These are phyloP conservation scores for Trissolcus basalis DNA, from an alignment of 1,140 invertebrate genomes.

Conservation along the genomic window DNA sequence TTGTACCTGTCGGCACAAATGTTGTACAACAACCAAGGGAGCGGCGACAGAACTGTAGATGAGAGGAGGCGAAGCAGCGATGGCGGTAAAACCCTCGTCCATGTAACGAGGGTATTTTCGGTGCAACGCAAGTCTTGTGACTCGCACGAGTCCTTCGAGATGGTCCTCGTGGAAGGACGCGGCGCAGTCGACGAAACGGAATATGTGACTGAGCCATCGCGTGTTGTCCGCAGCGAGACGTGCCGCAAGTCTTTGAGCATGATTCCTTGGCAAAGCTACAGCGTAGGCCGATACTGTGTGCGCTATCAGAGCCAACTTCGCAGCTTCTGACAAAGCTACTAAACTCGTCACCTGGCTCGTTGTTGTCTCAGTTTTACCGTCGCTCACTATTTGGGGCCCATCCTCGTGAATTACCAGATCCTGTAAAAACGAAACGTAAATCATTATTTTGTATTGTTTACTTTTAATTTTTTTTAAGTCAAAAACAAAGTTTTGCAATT, in stretches of 20 bases:
- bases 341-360: conserved; percentile 69
- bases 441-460: neutral
- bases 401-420: conserved; percentile 76
- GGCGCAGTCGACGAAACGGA: conserved; percentile 83
- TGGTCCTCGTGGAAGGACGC: conserved; percentile 88
- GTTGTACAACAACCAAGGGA: conserved; percentile 84
- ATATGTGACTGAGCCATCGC: conserved; percentile 87
- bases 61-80: conserved; percentile 84
- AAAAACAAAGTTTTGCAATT: too few species aligned
- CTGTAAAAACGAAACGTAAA: conserved; percentile 65
- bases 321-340: conserved; percentile 78
- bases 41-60: conserved; percentile 89
- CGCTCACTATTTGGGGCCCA: conserved; percentile 65
- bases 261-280: conserved; percentile 81
- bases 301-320: conserved; percentile 82
- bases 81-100: conserved; percentile 86
- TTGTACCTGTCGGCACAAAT: conserved; percentile 84
- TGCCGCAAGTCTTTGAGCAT: conserved; percentile 83
- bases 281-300: conserved; percentile 86
- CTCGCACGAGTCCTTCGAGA: conserved; percentile 84
- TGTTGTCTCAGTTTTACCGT: conserved; percentile 63
- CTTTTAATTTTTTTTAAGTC: too few species aligned
- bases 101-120: conserved; percentile 88
- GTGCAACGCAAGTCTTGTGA: conserved; percentile 86
- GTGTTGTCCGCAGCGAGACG: conserved; percentile 85